These are phyloP conservation scores for Agriopis aurantiaria DNA, from an alignment of 2,888 invertebrate genomes.

Conservation along the genomic window DNA sequence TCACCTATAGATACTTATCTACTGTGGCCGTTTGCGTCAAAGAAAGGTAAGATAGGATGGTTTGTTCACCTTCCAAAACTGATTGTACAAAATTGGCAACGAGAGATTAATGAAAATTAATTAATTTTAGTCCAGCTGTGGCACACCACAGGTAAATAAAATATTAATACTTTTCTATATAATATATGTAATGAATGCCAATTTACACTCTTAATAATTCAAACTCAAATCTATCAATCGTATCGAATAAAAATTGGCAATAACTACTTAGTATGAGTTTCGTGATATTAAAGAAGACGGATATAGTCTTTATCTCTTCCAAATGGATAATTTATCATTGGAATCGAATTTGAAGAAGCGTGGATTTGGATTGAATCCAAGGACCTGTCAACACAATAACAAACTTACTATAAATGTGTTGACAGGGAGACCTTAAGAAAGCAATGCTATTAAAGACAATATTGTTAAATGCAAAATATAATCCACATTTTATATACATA, in stretches of 20 bases:
- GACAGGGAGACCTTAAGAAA: conserved; percentile 59
- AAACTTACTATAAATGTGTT: conserved; percentile 58
- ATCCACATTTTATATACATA: conserved; percentile 78
- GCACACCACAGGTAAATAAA: neutral
- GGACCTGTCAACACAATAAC: conserved; percentile 28
- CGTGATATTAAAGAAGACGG: conserved; percentile 21
- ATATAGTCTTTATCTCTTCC: conserved; percentile 21
- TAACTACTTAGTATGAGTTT: conserved; percentile 27
- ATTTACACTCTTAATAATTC: conserved; percentile 18
- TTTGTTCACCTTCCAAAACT: neutral
- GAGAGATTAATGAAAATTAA: neutral
- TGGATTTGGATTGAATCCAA: conserved; percentile 28
- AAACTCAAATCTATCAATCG: conserved; percentile 4
- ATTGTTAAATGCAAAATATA: conserved; percentile 82
- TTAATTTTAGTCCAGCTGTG: neutral
- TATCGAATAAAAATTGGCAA: conserved; percentile 31
- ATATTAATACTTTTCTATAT: too few species aligned
- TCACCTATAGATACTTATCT: too few species aligned
- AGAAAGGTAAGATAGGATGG: neutral
- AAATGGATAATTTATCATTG: conserved; percentile 33
- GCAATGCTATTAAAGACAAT: conserved; percentile 84
- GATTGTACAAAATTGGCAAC: neutral
- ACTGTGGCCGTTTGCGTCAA: too few species aligned
- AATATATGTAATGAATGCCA: neutral
- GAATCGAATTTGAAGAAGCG: conserved; percentile 39